These are phyloP conservation scores for Polyploca ridens DNA, from an alignment of 2,888 invertebrate species.

Conservation along the genomic window DNA sequence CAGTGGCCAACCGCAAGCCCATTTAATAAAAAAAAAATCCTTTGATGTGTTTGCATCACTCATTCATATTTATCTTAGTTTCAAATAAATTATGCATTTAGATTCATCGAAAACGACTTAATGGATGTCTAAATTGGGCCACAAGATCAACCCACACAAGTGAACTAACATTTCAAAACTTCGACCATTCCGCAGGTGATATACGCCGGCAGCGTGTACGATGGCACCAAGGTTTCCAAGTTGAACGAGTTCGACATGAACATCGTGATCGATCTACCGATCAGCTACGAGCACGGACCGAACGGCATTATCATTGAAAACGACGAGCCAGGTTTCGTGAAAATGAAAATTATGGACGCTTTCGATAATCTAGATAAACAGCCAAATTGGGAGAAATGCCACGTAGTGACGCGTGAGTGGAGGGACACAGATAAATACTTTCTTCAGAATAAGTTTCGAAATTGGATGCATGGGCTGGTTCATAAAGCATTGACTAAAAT, in stretches of 20 bases:
- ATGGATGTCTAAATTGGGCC: too few species aligned
- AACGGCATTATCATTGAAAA: constrained; percentile 65
- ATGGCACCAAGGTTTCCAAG: constrained; percentile 83
- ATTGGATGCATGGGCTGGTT: constrained; percentile 82
- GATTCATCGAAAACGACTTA: too few species aligned
- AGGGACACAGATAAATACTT: constrained; percentile 74
- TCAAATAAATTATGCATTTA: too few species aligned
- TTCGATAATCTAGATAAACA: constrained; percentile 70
- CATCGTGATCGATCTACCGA: constrained; percentile 82
- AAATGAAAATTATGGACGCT: constrained; percentile 61
- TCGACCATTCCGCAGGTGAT: too few species aligned
- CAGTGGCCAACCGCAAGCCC: too few species aligned
- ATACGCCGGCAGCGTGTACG: constrained; percentile 82
- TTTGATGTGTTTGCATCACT: too few species aligned
- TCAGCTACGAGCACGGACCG: constrained; percentile 67
- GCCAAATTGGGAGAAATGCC: constrained; percentile 63
- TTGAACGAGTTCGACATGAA: constrained; percentile 87
- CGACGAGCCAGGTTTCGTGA: constrained; percentile 76
- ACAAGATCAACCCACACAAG: too few species aligned
- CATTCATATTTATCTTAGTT: too few species aligned
- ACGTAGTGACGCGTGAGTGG: constrained; percentile 70
- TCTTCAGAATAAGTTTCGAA: constrained; percentile 75
- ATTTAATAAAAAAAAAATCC: too few species aligned
- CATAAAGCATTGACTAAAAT: constrained; percentile 70
- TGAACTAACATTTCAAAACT: too few species aligned